Evolutionary conservation across 2,797 vertebrate genomes (phyloP).

Genomic region (Squalus acanthias): DNA sequence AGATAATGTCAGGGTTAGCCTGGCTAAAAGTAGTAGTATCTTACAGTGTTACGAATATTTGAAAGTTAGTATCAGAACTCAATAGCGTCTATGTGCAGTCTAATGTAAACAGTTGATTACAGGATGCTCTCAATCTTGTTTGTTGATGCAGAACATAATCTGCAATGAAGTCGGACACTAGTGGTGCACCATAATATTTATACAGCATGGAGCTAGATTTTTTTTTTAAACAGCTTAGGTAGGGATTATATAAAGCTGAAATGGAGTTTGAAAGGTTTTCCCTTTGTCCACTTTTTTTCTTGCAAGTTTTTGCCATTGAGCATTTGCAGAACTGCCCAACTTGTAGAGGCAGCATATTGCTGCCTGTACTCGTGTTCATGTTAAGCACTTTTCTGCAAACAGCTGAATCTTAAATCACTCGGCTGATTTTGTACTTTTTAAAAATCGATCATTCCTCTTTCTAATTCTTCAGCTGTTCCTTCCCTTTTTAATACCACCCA

Average conservation of each 20-base stretch:
- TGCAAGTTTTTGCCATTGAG: slow-evolving; percentile 10
- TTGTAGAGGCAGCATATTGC: not conserved
- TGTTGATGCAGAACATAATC: not conserved
- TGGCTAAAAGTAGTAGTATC: not conserved
- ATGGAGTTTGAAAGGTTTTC: not conserved
- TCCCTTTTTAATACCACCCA: not conserved
- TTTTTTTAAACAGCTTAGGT: not conserved
- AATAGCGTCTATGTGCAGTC: not conserved
- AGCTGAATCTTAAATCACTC: slow-evolving; percentile 14
- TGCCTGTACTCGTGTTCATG: not conserved
- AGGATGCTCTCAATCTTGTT: not conserved
- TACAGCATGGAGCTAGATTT: not conserved
- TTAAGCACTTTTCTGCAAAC: not conserved
- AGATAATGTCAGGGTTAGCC: not conserved
- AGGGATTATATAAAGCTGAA: not conserved
- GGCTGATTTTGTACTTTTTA: not conserved
- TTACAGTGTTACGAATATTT: not conserved
- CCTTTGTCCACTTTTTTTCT: not conserved
- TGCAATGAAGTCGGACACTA: not conserved
- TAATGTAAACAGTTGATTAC: not conserved
- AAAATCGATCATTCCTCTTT: slow-evolving; percentile 11
- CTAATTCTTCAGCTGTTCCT: not conserved
- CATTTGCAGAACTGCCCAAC: not conserved
- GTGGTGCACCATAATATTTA: not conserved
- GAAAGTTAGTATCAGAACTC: not conserved